These are phyloP conservation scores for Phataginus tetradactyla DNA, from an alignment of 2,797 vertebrate species.

Conservation along the genomic window DNA sequence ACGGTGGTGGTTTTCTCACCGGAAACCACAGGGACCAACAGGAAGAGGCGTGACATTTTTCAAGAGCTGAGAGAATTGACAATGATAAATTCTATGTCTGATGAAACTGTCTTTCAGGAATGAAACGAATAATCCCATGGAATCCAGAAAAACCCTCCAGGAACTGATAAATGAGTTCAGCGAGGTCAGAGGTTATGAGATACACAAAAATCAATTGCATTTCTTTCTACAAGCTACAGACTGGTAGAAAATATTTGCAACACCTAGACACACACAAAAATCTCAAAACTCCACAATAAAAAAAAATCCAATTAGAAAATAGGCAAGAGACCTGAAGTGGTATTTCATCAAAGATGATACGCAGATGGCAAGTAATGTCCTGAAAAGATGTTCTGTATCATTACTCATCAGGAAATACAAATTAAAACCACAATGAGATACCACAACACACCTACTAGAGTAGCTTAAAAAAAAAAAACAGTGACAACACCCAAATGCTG, in stretches of 20 bases:
- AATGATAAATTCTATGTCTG: background rate
- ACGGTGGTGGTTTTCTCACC: background rate
- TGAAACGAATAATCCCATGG: background rate
- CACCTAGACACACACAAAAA: background rate
- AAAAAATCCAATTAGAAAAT: background rate
- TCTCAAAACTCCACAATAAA: background rate
- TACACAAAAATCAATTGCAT: background rate
- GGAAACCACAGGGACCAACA: background rate
- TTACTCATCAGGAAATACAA: background rate
- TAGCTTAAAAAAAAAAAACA: background rate
- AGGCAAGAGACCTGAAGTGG: background rate
- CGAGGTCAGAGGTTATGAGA: background rate
- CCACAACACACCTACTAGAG: background rate
- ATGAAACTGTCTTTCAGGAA: background rate
- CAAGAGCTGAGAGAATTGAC: background rate
- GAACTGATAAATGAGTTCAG: background rate
- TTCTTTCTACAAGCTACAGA: background rate
- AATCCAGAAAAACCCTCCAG: background rate
- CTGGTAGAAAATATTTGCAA: background rate
- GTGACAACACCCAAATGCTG: background rate
- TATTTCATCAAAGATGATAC: background rate
- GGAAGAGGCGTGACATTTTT: background rate
- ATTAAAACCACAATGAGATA: background rate
- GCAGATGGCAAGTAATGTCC: background rate
- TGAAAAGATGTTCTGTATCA: background rate